phyloP scores from a whole-genome alignment of 2,113 vertebrate species.

The Brachionichthys hirsutus region DNA sequence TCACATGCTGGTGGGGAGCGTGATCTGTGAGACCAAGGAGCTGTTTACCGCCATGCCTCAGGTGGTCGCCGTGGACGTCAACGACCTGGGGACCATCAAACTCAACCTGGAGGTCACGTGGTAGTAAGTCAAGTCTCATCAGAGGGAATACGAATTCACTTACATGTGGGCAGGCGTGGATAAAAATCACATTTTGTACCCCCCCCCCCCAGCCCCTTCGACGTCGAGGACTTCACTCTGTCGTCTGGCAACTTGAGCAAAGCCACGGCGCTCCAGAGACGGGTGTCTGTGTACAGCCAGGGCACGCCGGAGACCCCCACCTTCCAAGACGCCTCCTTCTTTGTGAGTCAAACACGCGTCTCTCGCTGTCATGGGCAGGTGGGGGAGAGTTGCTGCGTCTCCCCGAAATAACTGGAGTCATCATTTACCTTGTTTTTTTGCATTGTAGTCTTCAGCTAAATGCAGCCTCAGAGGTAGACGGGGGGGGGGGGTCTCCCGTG shows the following conservation, averaged over 20 bases:
- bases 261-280: conserved; percentile 88
- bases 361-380: background rate
- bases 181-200: too few relatives aligned
- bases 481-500: too few relatives aligned
- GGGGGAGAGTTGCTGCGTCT: too few relatives aligned
- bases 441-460: background rate
- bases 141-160: background rate
- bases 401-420: too few relatives aligned
- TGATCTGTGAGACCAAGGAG: conserved; percentile 98
- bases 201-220: conserved; percentile 84
- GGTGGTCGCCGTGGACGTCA: conserved; percentile 95
- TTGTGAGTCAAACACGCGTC: conserved; percentile 81
- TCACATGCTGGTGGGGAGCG: conserved; percentile 93
- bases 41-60: conserved; percentile 95
- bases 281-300: conserved; percentile 96
- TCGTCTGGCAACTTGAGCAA: conserved; percentile 89
- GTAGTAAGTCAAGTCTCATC: conserved; percentile 85
- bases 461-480: too few relatives aligned
- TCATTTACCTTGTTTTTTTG: background rate
- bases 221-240: conserved; percentile 91
- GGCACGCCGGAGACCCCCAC: conserved; percentile 94
- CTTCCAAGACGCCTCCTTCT: conserved; percentile 93
- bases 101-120: conserved; percentile 97
- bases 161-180: background rate
- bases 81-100: conserved; percentile 97